A percentile compares a stretch with the other conserved stretches of the same genome.
phyloP scores from a whole-genome alignment of 1,140 invertebrate species.

The Leptinotarsa lineolata region DNA sequence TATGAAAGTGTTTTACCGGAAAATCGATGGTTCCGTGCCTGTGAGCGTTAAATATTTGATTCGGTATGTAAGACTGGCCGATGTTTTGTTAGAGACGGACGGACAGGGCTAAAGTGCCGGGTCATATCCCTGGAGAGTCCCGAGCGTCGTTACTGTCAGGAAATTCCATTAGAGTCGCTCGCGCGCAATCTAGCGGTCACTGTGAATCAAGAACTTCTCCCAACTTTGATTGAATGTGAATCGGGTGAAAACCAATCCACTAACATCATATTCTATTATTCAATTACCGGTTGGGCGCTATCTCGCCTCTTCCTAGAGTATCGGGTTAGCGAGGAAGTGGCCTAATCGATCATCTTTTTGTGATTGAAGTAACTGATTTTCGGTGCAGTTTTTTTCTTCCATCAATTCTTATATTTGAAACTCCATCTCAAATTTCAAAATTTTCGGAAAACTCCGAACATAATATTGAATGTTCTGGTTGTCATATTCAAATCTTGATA shows the following conservation, averaged over 20 bases:
- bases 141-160: slow-evolving; percentile 25
- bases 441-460: too few relatives aligned
- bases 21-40: slow-evolving; percentile 22
- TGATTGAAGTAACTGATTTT: not conserved
- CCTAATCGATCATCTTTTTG: slow-evolving; percentile 5
- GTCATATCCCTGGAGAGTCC: slow-evolving; percentile 25
- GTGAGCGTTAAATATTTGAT: slow-evolving; percentile 28
- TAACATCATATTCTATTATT: slow-evolving; percentile 35
- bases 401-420: too few relatives aligned
- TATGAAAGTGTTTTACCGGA: slow-evolving; percentile 16
- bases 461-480: too few relatives aligned
- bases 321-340: not conserved
- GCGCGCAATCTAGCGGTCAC: slow-evolving; percentile 20
- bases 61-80: slow-evolving; percentile 27
- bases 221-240: slow-evolving; percentile 34
- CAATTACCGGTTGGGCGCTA: slow-evolving; percentile 21
- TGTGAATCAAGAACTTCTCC: slow-evolving; percentile 29
- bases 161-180: slow-evolving; percentile 28
- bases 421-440: too few relatives aligned
- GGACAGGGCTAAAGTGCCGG: slow-evolving; percentile 25
- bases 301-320: not conserved
- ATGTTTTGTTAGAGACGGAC: slow-evolving; percentile 26
- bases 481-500: too few relatives aligned
- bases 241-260: slow-evolving; percentile 29
- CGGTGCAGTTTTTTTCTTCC: too few relatives aligned